These are phyloP conservation scores for Artibeus lituratus DNA, from an alignment of 2,797 vertebrate species.

Conservation along the genomic window DNA sequence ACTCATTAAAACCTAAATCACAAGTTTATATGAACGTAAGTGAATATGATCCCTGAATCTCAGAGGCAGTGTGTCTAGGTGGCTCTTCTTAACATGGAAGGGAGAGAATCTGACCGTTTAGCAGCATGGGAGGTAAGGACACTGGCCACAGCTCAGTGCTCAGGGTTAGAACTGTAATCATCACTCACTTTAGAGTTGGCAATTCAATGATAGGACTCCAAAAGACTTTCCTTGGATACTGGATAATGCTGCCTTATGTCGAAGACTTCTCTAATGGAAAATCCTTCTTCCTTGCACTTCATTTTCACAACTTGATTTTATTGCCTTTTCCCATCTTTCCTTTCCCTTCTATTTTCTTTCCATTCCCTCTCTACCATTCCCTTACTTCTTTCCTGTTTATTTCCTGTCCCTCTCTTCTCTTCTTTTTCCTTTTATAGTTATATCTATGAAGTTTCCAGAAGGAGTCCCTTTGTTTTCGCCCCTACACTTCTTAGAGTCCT, in stretches of 20 bases:
- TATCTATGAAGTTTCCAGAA: conserved; percentile 41
- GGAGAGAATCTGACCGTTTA: not conserved
- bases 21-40: not conserved
- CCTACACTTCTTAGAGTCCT: not conserved
- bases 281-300: not conserved
- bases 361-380: not conserved
- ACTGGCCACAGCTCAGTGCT: not conserved
- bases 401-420: not conserved
- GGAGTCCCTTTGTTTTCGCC: conserved; percentile 31
- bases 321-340: not conserved
- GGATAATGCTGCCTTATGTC: not conserved
- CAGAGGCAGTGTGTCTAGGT: no score
- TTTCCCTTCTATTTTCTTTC: not conserved
- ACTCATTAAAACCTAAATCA: not conserved
- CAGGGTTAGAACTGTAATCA: not conserved
- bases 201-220: not conserved
- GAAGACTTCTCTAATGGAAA: not conserved
- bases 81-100: not conserved
- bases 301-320: not conserved
- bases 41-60: not conserved
- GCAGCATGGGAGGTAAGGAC: not conserved
- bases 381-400: not conserved
- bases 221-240: not conserved
- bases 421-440: conserved; percentile 2
- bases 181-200: not conserved